Base-by-base conservation (phyloP, 2,888 invertebrate genomes). In the Hyppa rectilinea region DNA sequence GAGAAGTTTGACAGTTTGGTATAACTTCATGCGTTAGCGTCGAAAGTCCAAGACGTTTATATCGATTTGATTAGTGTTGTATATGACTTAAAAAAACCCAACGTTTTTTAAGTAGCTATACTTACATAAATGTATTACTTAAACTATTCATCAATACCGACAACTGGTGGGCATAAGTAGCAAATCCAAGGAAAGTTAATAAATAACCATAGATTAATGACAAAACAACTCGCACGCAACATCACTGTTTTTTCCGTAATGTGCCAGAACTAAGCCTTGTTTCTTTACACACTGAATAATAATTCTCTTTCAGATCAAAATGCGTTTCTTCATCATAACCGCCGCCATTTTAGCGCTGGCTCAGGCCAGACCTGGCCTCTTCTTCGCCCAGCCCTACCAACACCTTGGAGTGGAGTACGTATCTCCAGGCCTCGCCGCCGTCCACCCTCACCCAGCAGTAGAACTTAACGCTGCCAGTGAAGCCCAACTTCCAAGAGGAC, bases 391-490 rank as follows among this genome's bases (percentile, higher is more conserved):
- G 52, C 89, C 95, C 17, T 85, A 96, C 36, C 94, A 95, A 52
- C 94, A 96, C 29, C 77, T 93, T 4, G 95, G 96, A 17, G 91
- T 97, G 0, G 95, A 96, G 78, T 96, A 96, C 69, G 96, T 95
- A 2, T 92, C 95, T 6, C 55, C 75, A 6, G 85, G 88, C 0
- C 84, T 82, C 0, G 87, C 94, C 2, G 86, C 84, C 0, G 90
- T 95, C 0, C 89, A 96, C 1, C 96, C 97, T 0, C 98, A 98
- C 90, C 97, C 97, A 7, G 97, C 97, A 0, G 98, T 98, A 0
- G 96, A 98, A 40, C 93, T 96, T 26, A 98, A 98, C 87, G 96
- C 98, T 1, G 97, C 97, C 1, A 96, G 97, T 85, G 98, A 98
- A 87, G 96, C 98, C 0, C 96, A 97, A 59, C 93, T 98, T n/a